phyloP scores from a whole-genome alignment of 2,888 invertebrate species.

The Tinea trinotella region DNA sequence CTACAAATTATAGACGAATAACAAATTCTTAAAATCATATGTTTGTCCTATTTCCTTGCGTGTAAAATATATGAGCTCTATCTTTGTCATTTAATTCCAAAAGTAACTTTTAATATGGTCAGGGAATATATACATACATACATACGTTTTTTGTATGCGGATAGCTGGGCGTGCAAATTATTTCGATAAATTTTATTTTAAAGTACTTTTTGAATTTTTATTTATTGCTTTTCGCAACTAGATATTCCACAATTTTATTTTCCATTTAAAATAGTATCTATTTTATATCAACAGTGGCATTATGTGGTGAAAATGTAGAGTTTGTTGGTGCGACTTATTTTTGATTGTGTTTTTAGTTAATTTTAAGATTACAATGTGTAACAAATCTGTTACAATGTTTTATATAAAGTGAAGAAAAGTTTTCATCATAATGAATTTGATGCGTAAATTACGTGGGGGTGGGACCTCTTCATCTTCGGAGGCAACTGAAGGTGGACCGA shows the following conservation, averaged over 20 bases:
- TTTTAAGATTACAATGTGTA: background rate
- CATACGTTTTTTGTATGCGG: slow-evolving; percentile 8
- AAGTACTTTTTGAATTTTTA: background rate
- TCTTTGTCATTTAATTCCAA: background rate
- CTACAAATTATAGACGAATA: background rate
- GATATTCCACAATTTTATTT: too few species aligned
- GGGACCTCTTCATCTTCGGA: slow-evolving; percentile 66
- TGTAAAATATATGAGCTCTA: background rate
- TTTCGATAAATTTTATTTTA: background rate
- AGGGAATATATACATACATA: background rate
- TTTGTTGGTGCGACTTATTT: background rate
- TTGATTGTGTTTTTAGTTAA: background rate
- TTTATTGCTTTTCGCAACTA: too few species aligned
- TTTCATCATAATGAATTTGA: slow-evolving; percentile 82
- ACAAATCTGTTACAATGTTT: background rate
- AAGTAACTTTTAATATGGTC: background rate
- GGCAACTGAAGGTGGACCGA: slow-evolving; percentile 71
- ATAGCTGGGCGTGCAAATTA: background rate
- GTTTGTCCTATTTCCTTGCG: background rate
- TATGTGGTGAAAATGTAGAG: background rate
- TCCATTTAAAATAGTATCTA: too few species aligned
- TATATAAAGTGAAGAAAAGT: background rate
- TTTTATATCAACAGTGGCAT: background rate
- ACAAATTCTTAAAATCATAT: background rate
- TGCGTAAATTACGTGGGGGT: slow-evolving; percentile 88